These are phyloP conservation scores for Mormyrops attenuatus DNA, from an alignment of 2,797 vertebrate genomes.

Conservation along the genomic window DNA sequence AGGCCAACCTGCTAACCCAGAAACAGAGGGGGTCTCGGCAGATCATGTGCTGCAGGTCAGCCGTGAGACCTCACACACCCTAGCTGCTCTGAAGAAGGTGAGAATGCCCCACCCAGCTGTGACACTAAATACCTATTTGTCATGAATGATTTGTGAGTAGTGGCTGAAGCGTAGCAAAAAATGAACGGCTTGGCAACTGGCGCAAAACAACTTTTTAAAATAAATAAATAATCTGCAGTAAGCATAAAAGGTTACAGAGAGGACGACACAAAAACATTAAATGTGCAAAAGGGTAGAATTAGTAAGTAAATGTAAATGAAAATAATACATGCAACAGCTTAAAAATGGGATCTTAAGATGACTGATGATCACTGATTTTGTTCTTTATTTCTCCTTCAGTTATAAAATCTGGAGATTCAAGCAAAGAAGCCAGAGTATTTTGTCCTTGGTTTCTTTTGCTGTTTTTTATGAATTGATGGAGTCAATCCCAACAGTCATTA, in stretches of 20 bases:
- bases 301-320: background rate
- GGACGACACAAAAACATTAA: background rate
- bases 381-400: background rate
- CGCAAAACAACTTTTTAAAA: background rate
- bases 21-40: background rate
- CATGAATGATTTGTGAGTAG: background rate
- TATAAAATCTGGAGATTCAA: background rate
- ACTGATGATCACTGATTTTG: background rate
- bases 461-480: background rate
- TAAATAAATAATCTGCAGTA: background rate
- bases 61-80: background rate
- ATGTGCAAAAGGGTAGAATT: background rate
- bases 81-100: background rate
- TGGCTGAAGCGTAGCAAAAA: background rate
- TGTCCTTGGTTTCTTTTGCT: background rate
- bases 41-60: background rate
- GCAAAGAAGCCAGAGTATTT: background rate
- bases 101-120: background rate
- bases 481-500: background rate
- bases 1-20: background rate
- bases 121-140: background rate
- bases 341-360: background rate
- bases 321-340: background rate
- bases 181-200: background rate
- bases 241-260: background rate